phyloP scores from a whole-genome alignment of 1,140 invertebrate genomes.

The Apis cerana region DNA sequence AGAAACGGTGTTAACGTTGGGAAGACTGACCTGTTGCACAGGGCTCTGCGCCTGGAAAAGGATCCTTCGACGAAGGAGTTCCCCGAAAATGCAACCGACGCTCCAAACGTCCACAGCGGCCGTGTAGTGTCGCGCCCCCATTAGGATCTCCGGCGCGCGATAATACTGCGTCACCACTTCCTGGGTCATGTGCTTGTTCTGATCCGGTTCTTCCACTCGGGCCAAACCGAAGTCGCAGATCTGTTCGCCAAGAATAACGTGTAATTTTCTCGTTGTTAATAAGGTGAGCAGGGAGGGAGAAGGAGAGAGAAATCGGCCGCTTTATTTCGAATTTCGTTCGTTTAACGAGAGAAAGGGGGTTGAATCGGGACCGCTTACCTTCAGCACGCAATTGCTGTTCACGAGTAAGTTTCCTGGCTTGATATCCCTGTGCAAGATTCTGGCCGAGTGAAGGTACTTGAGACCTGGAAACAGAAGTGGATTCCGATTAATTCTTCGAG shows the following conservation, averaged over 20 bases:
- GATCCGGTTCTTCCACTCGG: conserved; percentile 96
- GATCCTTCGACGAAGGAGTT: conserved; percentile 96
- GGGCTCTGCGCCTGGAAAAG: conserved; percentile 98
- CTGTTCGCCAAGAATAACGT: conserved; percentile 77
- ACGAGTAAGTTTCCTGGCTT: conserved; percentile 99
- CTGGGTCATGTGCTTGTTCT: conserved; percentile 97
- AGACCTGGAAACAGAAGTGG: conserved; percentile 86
- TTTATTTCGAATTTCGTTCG: not conserved
- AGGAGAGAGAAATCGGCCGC: too few species aligned
- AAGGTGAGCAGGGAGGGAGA: too few species aligned
- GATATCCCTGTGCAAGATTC: conserved; percentile 98
- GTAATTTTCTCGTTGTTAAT: not conserved
- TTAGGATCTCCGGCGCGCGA: conserved; percentile 98
- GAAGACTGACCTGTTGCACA: conserved; percentile 90
- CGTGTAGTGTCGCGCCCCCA: conserved; percentile 99
- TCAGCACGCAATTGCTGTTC: conserved; percentile 99
- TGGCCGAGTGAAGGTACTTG: conserved; percentile 98
- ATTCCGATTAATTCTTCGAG: not conserved
- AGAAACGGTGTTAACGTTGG: not conserved
- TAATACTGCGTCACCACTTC: conserved; percentile 99
- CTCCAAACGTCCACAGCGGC: conserved; percentile 99
- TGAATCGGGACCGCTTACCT: conserved; percentile 83
- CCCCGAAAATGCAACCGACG: conserved; percentile 99
- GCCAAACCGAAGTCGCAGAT: conserved; percentile 99
- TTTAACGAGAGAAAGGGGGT: not conserved